Evolutionary conservation across 2,797 vertebrate species (phyloP).

Genomic region (Eulemur coronatus): DNA sequence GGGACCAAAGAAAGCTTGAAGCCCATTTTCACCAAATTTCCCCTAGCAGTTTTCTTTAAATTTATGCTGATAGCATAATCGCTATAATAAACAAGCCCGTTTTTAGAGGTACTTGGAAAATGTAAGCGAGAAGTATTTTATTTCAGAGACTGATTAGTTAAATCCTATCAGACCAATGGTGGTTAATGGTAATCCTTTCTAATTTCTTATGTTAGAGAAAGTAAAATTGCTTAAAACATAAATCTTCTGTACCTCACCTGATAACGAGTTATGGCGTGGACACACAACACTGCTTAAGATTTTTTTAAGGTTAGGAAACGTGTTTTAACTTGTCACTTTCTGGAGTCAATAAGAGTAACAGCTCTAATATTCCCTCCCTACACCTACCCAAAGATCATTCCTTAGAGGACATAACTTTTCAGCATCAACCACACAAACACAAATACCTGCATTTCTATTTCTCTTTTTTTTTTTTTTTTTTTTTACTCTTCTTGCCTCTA

Average conservation of each 20-base stretch:
- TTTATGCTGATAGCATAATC: slow-evolving; percentile 68
- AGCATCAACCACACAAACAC: not conserved
- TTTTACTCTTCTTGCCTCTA: not conserved
- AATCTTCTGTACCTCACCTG: not conserved
- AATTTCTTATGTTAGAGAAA: slow-evolving; percentile 55
- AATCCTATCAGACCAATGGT: slow-evolving; percentile 50
- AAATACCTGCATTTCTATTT: not conserved
- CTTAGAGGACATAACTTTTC: not conserved
- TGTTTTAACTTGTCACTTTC: not conserved
- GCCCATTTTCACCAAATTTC: slow-evolving; percentile 77
- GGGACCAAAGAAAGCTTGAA: slow-evolving; percentile 65
- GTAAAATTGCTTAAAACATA: slow-evolving; percentile 20
- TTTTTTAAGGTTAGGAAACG: not conserved
- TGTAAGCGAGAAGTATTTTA: slow-evolving; percentile 64
- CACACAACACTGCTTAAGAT: not conserved
- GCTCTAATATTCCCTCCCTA: not conserved
- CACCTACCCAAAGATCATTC: not conserved
- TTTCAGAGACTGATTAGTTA: slow-evolving; percentile 64
- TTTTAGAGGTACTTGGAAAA: slow-evolving; percentile 62
- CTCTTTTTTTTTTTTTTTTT: not conserved
- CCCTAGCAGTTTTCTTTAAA: slow-evolving; percentile 77
- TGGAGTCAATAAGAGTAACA: not conserved
- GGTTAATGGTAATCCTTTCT: slow-evolving; percentile 19
- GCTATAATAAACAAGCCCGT: slow-evolving; percentile 72
- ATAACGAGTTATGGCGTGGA: not conserved